Conservation (phyloP, 2,113 vertebrate genomes). For the Nibea albiflora region DNA sequence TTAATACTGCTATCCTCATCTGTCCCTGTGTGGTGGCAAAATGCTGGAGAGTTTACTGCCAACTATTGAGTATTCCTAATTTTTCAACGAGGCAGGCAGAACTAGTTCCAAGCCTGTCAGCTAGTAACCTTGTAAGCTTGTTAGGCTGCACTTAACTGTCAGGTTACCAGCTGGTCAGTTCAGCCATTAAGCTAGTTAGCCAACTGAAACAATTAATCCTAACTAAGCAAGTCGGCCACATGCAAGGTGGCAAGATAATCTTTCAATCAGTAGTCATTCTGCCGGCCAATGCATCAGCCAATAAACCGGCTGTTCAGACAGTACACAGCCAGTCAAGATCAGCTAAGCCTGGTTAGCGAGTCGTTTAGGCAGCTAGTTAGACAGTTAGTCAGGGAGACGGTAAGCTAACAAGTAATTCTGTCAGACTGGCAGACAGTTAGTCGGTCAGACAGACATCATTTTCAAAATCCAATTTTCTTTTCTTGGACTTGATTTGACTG, state of each 20-base stretch:
- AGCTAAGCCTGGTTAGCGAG: background rate
- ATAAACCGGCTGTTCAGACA: background rate
- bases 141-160: background rate
- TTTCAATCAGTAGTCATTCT: background rate
- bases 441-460: constrained; percentile 2
- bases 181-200: background rate
- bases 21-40: background rate
- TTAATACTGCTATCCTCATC: background rate
- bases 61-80: background rate
- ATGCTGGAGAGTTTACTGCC: background rate
- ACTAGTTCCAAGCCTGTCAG: too few species aligned
- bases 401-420: background rate
- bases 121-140: background rate
- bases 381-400: background rate
- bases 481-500: constrained; percentile 32
- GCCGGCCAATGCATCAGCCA: constrained; percentile 3
- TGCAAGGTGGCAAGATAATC: background rate
- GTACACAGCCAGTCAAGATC: background rate
- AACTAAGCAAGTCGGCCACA: background rate
- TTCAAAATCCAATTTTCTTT: constrained; percentile 47
- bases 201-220: background rate
- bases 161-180: background rate
- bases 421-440: background rate
- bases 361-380: background rate
- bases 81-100: background rate